Conservation (phyloP, 2,888 invertebrate species). For the Dioctria linearis region DNA sequence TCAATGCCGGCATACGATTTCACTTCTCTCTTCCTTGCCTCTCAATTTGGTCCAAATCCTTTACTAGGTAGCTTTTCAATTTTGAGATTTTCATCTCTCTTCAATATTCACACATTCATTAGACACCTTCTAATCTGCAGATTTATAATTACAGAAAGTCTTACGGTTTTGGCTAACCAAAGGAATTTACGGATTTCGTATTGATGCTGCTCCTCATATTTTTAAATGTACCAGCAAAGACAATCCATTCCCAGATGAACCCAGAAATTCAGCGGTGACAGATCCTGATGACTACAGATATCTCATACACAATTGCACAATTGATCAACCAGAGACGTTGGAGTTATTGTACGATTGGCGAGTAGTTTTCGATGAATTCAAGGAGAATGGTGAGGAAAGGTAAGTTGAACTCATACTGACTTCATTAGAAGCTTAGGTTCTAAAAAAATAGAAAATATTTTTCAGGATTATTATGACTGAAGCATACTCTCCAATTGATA, state of each 20-base stretch:
- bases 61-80: too few species aligned
- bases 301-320: conserved; percentile 76
- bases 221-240: conserved; percentile 64
- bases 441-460: too few species aligned
- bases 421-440: too few species aligned
- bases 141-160: conserved; percentile 71
- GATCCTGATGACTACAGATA: conserved; percentile 74
- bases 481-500: conserved; percentile 73
- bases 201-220: conserved; percentile 75
- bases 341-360: conserved; percentile 75
- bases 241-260: conserved; percentile 71
- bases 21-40: too few species aligned
- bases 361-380: conserved; percentile 73
- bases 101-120: too few species aligned
- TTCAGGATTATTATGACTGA: conserved; percentile 76
- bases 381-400: neutral
- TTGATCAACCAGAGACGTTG: conserved; percentile 75
- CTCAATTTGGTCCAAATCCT: too few species aligned
- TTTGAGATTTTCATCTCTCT: too few species aligned
- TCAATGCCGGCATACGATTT: too few species aligned
- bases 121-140: too few species aligned
- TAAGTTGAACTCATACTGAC: neutral
- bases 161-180: conserved; percentile 82
- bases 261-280: conserved; percentile 70
- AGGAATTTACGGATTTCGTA: conserved; percentile 86